phyloP scores from a whole-genome alignment of 2,113 vertebrate species.

The Menidia beryllina region DNA sequence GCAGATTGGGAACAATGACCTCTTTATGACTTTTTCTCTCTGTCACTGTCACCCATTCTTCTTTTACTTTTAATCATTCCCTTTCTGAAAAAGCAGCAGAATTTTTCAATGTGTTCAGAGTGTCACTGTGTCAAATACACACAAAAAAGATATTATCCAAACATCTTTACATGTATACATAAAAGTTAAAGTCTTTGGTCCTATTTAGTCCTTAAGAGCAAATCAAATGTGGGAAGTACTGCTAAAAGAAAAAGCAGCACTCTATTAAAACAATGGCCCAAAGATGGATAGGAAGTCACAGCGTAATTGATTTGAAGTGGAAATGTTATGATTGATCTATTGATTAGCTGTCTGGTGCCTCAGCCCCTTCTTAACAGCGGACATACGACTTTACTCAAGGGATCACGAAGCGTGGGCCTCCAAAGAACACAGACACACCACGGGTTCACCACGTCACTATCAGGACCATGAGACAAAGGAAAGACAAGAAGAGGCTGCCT shows the following conservation, averaged over 20 bases:
- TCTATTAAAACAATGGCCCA: constrained; percentile 41
- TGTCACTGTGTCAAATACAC: constrained; percentile 11
- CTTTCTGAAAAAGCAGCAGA: constrained; percentile 48
- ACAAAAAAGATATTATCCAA: neutral
- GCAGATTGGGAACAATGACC: constrained; percentile 85
- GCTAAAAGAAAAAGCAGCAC: neutral
- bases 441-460: constrained; percentile 43
- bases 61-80: constrained; percentile 55
- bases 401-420: constrained; percentile 39
- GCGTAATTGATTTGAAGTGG: constrained; percentile 79
- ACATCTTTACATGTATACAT: no score
- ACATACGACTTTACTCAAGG: constrained; percentile 67
- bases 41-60: constrained; percentile 73
- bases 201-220: constrained; percentile 10
- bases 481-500: constrained; percentile 29
- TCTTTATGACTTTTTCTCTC: constrained; percentile 65
- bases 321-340: constrained; percentile 85
- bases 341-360: constrained; percentile 71
- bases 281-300: constrained; percentile 48
- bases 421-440: constrained; percentile 35
- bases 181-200: neutral
- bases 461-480: constrained; percentile 44
- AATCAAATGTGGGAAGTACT: constrained; percentile 24
- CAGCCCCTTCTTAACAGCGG: constrained; percentile 70
- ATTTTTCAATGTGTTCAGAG: constrained; percentile 11